phyloP scores from a whole-genome alignment of 2,797 vertebrate species.

The Lophotriccus pileatus region DNA sequence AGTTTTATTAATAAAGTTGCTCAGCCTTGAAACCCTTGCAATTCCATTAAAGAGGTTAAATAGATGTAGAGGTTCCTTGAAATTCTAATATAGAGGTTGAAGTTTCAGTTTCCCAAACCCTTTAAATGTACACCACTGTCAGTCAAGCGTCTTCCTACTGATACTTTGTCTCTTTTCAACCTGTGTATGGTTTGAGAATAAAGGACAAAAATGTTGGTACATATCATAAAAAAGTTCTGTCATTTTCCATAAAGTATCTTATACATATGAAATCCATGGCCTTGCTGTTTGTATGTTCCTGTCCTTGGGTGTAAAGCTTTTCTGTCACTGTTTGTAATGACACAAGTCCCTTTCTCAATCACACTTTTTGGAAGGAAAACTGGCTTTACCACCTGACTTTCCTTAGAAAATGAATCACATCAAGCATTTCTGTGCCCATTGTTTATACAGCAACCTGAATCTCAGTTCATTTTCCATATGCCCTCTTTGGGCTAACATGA shows the following conservation, averaged over 20 bases:
- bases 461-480: neutral
- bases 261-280: neutral
- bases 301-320: neutral
- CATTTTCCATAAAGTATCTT: neutral
- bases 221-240: neutral
- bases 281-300: neutral
- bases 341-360: neutral
- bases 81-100: neutral
- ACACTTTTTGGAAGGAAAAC: rapidly evolving
- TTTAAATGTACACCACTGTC: neutral
- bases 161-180: neutral
- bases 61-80: neutral
- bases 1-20: neutral
- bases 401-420: neutral
- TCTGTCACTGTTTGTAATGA: neutral
- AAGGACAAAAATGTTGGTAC: neutral
- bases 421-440: neutral
- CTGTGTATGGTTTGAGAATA: neutral
- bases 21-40: neutral
- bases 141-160: rapidly evolving
- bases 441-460: neutral
- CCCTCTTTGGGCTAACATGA: neutral
- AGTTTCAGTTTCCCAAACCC: neutral
- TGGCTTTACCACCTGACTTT: neutral
- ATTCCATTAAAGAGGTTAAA: neutral